Percentiles rank a stretch among this genome's conserved stretches.
Conservation (phyloP, 2,888 invertebrate species). For the Sympetrum striolatum region DNA sequence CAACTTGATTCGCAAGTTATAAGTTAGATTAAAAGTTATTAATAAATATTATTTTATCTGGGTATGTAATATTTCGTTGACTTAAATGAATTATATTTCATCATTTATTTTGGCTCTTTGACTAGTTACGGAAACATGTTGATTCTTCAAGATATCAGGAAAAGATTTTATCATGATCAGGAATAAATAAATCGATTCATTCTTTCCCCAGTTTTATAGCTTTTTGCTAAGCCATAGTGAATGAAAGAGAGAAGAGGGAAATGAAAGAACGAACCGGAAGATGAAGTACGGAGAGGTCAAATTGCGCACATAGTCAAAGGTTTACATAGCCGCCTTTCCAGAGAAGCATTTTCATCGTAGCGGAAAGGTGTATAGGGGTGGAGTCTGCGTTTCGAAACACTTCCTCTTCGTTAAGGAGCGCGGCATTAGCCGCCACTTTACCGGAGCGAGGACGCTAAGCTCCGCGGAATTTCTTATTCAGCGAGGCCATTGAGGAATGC, state of each 20-base stretch:
- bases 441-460: background rate
- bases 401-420: background rate
- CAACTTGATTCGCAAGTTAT: too few species aligned
- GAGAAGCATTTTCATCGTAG: background rate
- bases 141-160: too few species aligned
- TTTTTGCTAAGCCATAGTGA: background rate
- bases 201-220: too few species aligned
- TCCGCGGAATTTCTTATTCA: background rate
- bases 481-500: background rate
- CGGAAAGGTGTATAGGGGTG: background rate
- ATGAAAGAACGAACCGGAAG: too few species aligned
- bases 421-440: background rate
- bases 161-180: too few species aligned
- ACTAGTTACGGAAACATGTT: too few species aligned
- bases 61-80: too few species aligned
- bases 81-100: too few species aligned
- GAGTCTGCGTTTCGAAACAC: background rate
- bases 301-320: background rate
- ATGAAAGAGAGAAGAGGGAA: background rate
- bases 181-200: too few species aligned
- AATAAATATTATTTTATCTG: too few species aligned
- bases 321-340: background rate
- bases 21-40: too few species aligned
- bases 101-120: too few species aligned
- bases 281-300: background rate